Percentiles rank a stretch among this genome's conserved stretches.
Conservation (phyloP, 1,140 invertebrate species). For the Drosophila prosaltans region DNA sequence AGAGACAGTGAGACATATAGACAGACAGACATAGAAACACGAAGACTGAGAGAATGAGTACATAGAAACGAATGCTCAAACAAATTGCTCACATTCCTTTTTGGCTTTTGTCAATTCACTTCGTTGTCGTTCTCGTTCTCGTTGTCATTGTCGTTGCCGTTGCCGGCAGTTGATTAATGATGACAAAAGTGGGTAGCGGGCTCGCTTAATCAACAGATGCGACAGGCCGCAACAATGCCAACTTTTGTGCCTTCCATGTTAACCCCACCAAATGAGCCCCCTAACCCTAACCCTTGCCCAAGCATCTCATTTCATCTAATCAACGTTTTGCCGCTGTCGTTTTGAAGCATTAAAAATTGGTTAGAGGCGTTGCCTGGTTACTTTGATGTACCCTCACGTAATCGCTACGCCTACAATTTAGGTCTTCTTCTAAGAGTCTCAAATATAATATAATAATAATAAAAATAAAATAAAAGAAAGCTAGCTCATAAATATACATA, state of each 20-base stretch:
- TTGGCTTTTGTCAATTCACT: conserved; percentile 65
- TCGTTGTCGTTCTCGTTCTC: conserved; percentile 32
- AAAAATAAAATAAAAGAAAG: conserved; percentile 45
- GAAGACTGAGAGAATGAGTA: conserved; percentile 41
- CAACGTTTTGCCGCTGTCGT: conserved; percentile 46
- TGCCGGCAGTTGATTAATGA: conserved; percentile 75
- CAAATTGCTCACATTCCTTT: conserved; percentile 68
- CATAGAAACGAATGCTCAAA: conserved; percentile 38
- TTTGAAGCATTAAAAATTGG: conserved; percentile 58
- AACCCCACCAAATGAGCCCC: conserved; percentile 18
- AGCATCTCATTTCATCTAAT: conserved; percentile 43
- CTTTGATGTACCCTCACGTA: conserved; percentile 74
- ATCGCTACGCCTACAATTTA: conserved; percentile 18
- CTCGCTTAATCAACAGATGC: conserved; percentile 71
- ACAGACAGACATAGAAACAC: neutral
- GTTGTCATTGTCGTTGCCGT: conserved; percentile 23
- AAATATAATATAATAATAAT: too few species aligned
- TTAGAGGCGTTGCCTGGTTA: conserved; percentile 48
- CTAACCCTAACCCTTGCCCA: neutral
- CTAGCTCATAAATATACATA: conserved; percentile 12
- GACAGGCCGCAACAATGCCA: conserved; percentile 37
- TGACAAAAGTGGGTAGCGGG: conserved; percentile 63
- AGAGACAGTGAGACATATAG: neutral
- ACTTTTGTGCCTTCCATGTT: conserved; percentile 36
- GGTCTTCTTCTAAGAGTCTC: too few species aligned